Base-by-base conservation (phyloP, 2,113 vertebrate genomes). In the Fulica atra region DNA sequence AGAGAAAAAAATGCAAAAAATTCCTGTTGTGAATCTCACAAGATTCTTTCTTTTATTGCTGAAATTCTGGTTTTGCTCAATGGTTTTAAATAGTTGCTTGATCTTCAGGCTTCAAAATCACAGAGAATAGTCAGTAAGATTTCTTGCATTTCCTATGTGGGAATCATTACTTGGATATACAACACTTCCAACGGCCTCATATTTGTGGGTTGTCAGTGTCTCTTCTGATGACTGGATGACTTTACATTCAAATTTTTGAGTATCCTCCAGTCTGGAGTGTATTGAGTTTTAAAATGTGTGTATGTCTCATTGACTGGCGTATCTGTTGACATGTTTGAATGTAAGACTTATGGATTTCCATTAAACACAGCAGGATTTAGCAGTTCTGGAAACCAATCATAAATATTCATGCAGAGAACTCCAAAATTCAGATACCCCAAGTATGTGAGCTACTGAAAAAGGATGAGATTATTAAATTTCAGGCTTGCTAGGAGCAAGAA, bases 161-260 rank as follows among this genome's bases (percentile, higher is more conserved):
- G 68, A 71, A 72, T 81, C 57, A 81, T 93, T 84, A 38, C 38
- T 92, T 84, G 46, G 42, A 89, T 19, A 35, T 70, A 54, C 36
- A 80, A 15, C 46, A 81, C 56, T 91, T 95, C 66, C 46, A 66
- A 13, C 18, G 48, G 38, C 16, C 29, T 88, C 80, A 81, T 83
- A 48, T 64, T 79, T 95, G 90, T 86, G 88, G 74, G 18, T 88
- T 95, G 60, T 88, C 76, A 79, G 60, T 56, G 35, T 90, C 56
- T 96, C 64, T 81, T 77, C 42, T 68, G 76, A 68, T 61, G 72
- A 66, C 33, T 91, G 36, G 33, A 60, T 86, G 35, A 85, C 33
- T 95, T 83, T 40, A 68, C 1, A 2, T 64, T 65, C 64, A 90
- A 12, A 16, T 53, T 85, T 86, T 81, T 80, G 3, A 68, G 18